These are phyloP conservation scores for Pseudomugil gertrudae DNA, from an alignment of 2,797 vertebrate species.

Conservation along the genomic window DNA sequence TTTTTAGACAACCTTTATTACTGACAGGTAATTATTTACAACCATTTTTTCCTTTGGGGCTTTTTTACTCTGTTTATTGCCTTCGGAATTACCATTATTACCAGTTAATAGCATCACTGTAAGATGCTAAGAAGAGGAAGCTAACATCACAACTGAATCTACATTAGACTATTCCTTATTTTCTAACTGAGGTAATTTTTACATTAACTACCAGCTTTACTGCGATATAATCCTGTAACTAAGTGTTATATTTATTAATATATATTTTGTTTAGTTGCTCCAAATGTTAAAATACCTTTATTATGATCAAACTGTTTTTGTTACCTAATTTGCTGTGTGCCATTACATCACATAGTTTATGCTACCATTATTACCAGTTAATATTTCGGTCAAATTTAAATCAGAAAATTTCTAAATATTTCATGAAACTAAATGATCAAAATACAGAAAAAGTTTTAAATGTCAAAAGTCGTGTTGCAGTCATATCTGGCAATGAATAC, in stretches of 20 bases:
- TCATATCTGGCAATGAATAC: not conserved
- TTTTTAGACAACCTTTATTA: conserved; percentile 1
- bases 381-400: not conserved
- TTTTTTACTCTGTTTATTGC: too few relatives aligned
- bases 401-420: not conserved
- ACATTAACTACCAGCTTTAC: not conserved
- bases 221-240: not conserved
- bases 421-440: not conserved
- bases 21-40: conserved; percentile 48
- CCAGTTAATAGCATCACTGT: not conserved
- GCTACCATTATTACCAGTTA: not conserved
- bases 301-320: not conserved
- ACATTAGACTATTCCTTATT: not conserved
- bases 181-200: not conserved
- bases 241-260: not conserved
- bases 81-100: not conserved
- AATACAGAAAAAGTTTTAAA: not conserved
- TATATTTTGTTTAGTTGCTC: not conserved
- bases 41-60: not conserved
- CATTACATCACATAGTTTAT: not conserved
- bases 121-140: conserved; percentile 44
- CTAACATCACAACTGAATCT: conserved; percentile 16
- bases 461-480: not conserved
- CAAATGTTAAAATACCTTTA: not conserved
- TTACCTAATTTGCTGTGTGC: not conserved